phyloP scores from a whole-genome alignment of 1,140 invertebrate species.

The Drosophila nigrodunni region DNA sequence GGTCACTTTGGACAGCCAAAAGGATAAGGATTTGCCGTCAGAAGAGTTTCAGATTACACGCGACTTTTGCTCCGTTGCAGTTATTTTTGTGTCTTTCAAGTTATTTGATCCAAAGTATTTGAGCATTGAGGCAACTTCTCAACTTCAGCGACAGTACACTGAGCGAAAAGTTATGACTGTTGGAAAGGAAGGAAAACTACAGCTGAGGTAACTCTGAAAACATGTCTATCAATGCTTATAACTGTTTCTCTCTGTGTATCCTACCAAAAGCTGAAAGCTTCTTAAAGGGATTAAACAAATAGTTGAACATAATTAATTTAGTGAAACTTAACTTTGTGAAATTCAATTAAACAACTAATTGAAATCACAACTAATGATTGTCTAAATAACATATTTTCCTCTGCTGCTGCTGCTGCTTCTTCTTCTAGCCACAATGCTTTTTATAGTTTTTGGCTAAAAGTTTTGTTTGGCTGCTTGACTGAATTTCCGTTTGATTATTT shows the following conservation, averaged over 20 bases:
- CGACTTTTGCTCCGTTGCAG: slow-evolving; percentile 54
- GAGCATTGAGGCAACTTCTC: slow-evolving; percentile 14
- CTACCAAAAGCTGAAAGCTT: neutral
- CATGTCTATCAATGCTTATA: too few relatives aligned
- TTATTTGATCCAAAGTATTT: slow-evolving; percentile 41
- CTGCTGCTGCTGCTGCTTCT: neutral
- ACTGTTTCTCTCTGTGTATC: too few relatives aligned
- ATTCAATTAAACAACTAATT: slow-evolving; percentile 23
- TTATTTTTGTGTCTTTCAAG: slow-evolving; percentile 43
- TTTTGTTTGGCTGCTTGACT: slow-evolving; percentile 3
- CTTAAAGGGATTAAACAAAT: slow-evolving; percentile 1
- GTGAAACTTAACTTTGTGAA: neutral
- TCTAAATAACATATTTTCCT: neutral
- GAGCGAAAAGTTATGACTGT: too few relatives aligned
- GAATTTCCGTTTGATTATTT: slow-evolving; percentile 58
- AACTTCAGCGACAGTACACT: neutral
- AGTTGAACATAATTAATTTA: slow-evolving; percentile 14
- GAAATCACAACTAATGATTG: slow-evolving; percentile 27
- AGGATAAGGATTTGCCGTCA: slow-evolving; percentile 67
- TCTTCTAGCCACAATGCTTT: slow-evolving; percentile 18
- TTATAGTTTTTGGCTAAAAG: slow-evolving; percentile 7
- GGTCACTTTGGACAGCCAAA: slow-evolving; percentile 11
- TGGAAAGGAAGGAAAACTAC: too few relatives aligned
- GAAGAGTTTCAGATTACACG: slow-evolving; percentile 67
- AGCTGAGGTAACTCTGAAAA: too few relatives aligned